Evolutionary conservation across 2,888 invertebrate genomes (phyloP), one percentile per base, ranked within the genome.

Genomic region (Brachynemurus nebulosus): DNA sequence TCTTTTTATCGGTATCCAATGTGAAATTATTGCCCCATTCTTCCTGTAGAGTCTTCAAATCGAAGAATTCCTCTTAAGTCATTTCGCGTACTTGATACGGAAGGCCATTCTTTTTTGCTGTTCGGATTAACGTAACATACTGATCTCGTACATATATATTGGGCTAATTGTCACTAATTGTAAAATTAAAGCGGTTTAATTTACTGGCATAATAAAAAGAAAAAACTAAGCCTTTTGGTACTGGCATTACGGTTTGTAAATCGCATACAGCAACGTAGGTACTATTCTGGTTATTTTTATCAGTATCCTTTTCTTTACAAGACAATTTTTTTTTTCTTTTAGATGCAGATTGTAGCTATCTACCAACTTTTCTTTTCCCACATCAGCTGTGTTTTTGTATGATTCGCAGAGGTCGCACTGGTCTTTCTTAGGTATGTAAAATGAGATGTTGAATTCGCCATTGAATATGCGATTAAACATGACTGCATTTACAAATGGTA

Each of bases 111-210:
- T 49, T 49, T 38, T 45, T 45, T 19, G 47, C 41, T 16, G n/a
- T 25, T 14, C 19, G 14, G 17, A 48, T 47, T 39, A 48, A 20
- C 19, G 40, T 42, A 9, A 39, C 42, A 42, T 49, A 48, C 30
- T 51, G 4, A 8, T 19, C 6, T 47, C 2, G 27, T 51, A 52
- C 35, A 37, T 43, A 43, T n/a, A n/a, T 12, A 45, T 42, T 18
- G 45, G 45, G 23, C 27, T n/a, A 14, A 37, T 23, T 16, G 35
- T 48, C 53, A 39, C 54, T 53, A 18, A 56, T 44, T 42, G 56
- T 57, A 34, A 58, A 55, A 47, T 55, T 53, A 38, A 48, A 40
- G 23, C 40, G 25, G 12, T 40, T 40, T 7, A 40, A 16, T 40
- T 23, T 40, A 40, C 40, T 40, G 21, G n/a, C 14, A 14, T 40